Conservation (phyloP, 2,888 invertebrate species). For the Thalpophila matura region DNA sequence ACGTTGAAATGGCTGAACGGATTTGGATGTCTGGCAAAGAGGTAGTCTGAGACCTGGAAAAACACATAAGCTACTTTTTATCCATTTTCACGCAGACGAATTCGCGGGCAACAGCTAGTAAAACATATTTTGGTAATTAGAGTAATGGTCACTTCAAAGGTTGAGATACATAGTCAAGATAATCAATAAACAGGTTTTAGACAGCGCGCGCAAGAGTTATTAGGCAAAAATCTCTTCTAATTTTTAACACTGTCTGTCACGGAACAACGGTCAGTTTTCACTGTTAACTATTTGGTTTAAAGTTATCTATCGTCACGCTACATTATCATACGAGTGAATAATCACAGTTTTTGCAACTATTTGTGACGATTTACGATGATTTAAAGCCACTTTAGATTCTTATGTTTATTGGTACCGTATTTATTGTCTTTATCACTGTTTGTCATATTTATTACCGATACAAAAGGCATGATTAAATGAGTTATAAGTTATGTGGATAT, state of each 20-base stretch:
- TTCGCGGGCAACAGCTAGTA: too few relatives aligned
- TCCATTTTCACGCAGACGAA: too few relatives aligned
- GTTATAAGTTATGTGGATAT: not conserved
- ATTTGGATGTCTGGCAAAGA: too few relatives aligned
- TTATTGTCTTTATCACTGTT: not conserved
- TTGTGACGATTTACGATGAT: conserved; percentile 24
- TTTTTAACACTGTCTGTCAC: conserved; percentile 28
- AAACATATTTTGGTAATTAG: too few relatives aligned
- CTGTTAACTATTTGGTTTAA: conserved; percentile 41
- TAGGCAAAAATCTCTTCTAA: not conserved
- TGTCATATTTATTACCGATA: conserved; percentile 30
- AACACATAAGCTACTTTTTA: too few relatives aligned
- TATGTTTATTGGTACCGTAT: conserved; percentile 14
- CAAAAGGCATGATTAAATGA: not conserved
- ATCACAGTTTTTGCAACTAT: conserved; percentile 20
- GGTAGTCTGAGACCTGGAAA: too few relatives aligned
- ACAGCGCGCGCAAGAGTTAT: not conserved
- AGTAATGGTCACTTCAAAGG: too few relatives aligned
- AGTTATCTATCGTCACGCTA: conserved; percentile 46
- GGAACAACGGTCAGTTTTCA: conserved; percentile 39
- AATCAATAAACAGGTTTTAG: too few relatives aligned
- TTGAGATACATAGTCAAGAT: too few relatives aligned
- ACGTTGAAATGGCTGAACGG: too few relatives aligned
- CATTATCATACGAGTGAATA: conserved; percentile 46
- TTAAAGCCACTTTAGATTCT: conserved; percentile 34